These are phyloP conservation scores for Seriola dumerili DNA, from an alignment of 2,113 vertebrate genomes.

Conservation along the genomic window DNA sequence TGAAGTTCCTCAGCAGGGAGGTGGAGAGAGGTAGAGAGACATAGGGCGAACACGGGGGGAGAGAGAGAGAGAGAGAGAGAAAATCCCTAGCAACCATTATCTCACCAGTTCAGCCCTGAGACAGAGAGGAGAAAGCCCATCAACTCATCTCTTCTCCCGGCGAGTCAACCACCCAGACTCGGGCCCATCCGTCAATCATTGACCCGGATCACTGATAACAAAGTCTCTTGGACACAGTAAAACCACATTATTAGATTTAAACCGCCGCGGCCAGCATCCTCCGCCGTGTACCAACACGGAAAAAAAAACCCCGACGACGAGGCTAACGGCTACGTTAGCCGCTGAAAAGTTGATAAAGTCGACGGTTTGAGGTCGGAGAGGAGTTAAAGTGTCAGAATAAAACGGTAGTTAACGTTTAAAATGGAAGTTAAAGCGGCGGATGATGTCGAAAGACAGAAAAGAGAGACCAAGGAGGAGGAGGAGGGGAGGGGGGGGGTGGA, in stretches of 20 bases:
- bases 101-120: constrained; percentile 80
- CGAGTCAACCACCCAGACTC: not conserved
- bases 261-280: constrained; percentile 62
- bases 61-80: constrained; percentile 6
- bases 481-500: constrained; percentile 61
- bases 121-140: constrained; percentile 65
- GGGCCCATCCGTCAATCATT: constrained; percentile 59
- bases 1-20: constrained; percentile 42
- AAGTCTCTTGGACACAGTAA: constrained; percentile 30
- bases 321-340: not conserved
- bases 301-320: not conserved
- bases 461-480: constrained; percentile 3
- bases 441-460: constrained; percentile 62
- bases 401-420: not conserved
- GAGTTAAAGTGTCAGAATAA: not conserved
- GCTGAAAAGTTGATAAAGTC: not conserved
- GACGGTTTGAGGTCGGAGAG: not conserved
- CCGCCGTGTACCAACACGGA: constrained; percentile 8
- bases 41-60: constrained; percentile 5
- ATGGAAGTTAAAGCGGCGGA: constrained; percentile 30
- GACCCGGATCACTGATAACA: constrained; percentile 45
- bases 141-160: constrained; percentile 48
- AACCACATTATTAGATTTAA: not conserved
- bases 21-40: constrained; percentile 10
- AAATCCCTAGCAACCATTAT: constrained; percentile 78